Conservation (phyloP, 2,797 vertebrate species). For the Dromococcyx pavoninus region DNA sequence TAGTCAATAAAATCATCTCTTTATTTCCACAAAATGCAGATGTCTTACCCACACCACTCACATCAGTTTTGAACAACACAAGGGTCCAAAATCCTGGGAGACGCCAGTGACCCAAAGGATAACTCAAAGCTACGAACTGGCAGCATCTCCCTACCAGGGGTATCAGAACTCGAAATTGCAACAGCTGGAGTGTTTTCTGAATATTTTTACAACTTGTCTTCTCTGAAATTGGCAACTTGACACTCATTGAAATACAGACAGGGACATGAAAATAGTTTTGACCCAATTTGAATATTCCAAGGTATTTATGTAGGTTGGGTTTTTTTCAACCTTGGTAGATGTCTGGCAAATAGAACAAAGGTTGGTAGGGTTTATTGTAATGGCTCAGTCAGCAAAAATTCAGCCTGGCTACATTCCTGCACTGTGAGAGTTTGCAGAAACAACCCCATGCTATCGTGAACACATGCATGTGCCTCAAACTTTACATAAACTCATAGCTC, state of each 20-base stretch:
- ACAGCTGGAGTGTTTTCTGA: background rate
- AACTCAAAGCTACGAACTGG: background rate
- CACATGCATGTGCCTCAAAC: background rate
- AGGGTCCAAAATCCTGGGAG: background rate
- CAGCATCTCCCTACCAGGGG: background rate
- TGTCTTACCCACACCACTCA: background rate
- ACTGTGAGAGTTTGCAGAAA: conserved; percentile 31
- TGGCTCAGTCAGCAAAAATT: conserved; percentile 37
- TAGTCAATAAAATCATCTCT: background rate
- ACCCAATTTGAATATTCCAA: background rate
- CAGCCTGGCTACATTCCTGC: conserved; percentile 12
- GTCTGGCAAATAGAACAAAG: conserved; percentile 23
- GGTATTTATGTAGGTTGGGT: background rate
- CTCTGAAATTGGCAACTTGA: background rate
- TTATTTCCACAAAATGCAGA: background rate
- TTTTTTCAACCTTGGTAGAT: conserved; percentile 17
- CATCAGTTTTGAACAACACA: background rate
- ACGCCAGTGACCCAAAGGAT: background rate
- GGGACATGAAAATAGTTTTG: background rate
- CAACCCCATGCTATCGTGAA: background rate
- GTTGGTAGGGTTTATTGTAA: conserved; percentile 24
- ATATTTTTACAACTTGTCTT: background rate
- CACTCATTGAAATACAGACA: background rate
- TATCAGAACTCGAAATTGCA: background rate
- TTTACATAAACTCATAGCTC: background rate